A percentile compares a stretch with the other conserved stretches of the same genome.
Conservation (phyloP, 2,888 invertebrate genomes). For the Nephrotoma appendiculata region DNA sequence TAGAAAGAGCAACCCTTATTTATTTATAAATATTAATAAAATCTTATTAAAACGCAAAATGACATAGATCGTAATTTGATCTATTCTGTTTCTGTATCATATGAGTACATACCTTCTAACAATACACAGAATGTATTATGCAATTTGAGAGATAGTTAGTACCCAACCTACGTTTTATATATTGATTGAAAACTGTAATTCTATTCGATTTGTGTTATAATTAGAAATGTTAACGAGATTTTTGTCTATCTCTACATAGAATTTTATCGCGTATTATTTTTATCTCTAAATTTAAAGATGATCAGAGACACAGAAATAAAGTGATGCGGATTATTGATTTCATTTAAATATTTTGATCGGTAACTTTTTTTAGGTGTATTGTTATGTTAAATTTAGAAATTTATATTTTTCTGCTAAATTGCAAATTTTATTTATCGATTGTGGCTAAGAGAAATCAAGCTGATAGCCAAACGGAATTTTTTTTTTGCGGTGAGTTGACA, state of each 20-base stretch:
- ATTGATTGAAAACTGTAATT: neutral
- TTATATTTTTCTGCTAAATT: neutral
- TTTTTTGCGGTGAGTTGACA: neutral
- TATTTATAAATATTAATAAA: neutral
- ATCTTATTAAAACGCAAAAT: neutral
- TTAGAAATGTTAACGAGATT: neutral
- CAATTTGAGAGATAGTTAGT: neutral
- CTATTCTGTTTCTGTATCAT: neutral
- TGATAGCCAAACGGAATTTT: neutral
- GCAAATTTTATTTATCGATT: neutral
- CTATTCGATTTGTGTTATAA: neutral
- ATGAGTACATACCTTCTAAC: too few relatives aligned
- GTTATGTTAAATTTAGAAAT: neutral
- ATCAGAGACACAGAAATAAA: neutral
- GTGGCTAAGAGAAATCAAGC: neutral
- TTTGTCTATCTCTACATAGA: neutral
- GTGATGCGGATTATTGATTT: neutral
- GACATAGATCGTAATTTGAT: neutral
- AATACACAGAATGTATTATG: neutral
- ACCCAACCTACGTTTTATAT: neutral
- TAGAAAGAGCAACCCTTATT: neutral
- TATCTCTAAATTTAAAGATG: neutral
- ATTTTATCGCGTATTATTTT: neutral
- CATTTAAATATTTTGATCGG: neutral
- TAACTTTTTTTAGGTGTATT: neutral